Conservation (phyloP, 2,113 vertebrate genomes). For the Pan paniscus region DNA sequence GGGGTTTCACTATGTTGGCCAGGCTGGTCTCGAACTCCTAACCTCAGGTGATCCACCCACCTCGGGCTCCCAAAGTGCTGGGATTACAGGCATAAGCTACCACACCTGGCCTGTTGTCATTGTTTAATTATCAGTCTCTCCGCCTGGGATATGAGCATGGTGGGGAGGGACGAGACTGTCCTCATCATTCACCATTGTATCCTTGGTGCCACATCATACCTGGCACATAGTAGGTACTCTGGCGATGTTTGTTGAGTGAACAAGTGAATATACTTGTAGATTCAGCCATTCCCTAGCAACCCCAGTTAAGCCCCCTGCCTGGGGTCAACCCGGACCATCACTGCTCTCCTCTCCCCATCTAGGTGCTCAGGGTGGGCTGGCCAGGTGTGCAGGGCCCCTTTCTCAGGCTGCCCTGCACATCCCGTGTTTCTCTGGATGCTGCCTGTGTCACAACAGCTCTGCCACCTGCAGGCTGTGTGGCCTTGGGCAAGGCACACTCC, state of each 20-base stretch:
- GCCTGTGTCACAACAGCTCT: background rate
- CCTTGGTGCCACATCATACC: background rate
- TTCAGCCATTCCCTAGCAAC: background rate
- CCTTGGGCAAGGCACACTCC: background rate
- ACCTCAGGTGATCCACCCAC: too few relatives aligned
- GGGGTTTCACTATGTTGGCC: too few relatives aligned
- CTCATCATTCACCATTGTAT: too few relatives aligned
- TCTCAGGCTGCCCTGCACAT: background rate
- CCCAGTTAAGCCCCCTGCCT: background rate
- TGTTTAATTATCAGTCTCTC: background rate
- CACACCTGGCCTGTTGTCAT: too few relatives aligned
- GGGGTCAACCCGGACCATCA: too few relatives aligned
- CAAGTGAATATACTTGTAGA: background rate
- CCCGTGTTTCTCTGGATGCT: background rate
- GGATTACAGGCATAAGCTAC: too few relatives aligned
- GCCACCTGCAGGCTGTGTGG: background rate
- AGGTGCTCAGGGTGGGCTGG: background rate
- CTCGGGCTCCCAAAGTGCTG: too few relatives aligned
- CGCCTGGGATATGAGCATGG: background rate
- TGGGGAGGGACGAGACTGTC: background rate
- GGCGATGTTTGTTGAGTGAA: background rate
- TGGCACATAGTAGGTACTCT: background rate
- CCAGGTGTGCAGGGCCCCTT: background rate
- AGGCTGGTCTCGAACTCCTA: too few relatives aligned
- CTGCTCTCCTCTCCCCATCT: background rate